Evolutionary conservation across 2,888 invertebrate species (phyloP).

Genomic region (Ophioninae sp.): DNA sequence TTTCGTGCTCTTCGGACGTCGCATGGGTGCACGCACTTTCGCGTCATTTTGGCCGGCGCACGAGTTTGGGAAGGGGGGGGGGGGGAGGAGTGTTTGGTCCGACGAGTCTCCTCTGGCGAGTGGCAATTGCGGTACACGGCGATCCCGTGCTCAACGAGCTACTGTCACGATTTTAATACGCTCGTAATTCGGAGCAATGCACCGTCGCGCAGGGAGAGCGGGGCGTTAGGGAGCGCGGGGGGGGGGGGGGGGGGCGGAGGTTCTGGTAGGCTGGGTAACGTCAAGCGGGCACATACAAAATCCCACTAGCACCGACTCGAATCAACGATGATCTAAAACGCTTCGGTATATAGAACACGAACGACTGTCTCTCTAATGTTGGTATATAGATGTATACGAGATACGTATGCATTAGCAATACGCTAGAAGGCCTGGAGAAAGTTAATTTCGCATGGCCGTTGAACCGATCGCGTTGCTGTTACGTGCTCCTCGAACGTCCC

Average conservation of each 20-base stretch:
- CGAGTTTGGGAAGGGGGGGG: neutral
- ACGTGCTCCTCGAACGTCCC: conserved; percentile 30
- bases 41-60: conserved; percentile 46
- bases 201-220: conserved; percentile 19
- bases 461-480: conserved; percentile 74
- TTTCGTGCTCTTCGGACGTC: neutral
- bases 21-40: conserved; percentile 53
- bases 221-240: conserved; percentile 17
- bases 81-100: conserved; percentile 25
- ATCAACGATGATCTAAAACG: conserved; percentile 26
- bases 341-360: conserved; percentile 39
- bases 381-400: conserved; percentile 18
- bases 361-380: conserved; percentile 10
- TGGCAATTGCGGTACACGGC: neutral
- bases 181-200: conserved; percentile 64
- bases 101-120: conserved; percentile 19
- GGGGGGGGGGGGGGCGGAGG: conserved; percentile 45
- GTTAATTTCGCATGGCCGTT: conserved; percentile 80
- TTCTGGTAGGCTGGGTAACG: conserved; percentile 64
- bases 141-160: conserved; percentile 55
- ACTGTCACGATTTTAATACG: conserved; percentile 59
- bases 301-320: conserved; percentile 10
- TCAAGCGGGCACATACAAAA: conserved; percentile 3
- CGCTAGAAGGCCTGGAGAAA: conserved; percentile 71
- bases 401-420: conserved; percentile 19